phyloP scores from a whole-genome alignment of 2,888 invertebrate genomes.

The Brachypterus glaber region DNA sequence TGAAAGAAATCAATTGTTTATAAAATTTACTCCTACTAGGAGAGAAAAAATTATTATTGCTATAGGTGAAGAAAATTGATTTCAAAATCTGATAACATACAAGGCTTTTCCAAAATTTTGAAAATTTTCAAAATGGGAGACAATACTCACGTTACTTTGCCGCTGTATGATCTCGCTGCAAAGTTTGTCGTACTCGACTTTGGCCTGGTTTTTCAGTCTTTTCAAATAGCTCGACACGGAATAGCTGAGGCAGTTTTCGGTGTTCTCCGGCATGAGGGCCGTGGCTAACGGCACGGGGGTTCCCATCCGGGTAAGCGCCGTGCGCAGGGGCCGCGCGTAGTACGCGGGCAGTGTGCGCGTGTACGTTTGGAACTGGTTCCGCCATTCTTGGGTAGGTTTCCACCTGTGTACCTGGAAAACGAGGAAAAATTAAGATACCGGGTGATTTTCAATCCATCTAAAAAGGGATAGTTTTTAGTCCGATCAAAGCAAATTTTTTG shows the following conservation, averaged over 20 bases:
- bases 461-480: too few relatives aligned
- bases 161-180: conserved; percentile 70
- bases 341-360: conserved; percentile 95
- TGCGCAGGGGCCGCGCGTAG: conserved; percentile 78
- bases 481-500: too few relatives aligned
- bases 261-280: conserved; percentile 81
- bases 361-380: conserved; percentile 87
- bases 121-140: too few relatives aligned
- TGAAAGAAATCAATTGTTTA: too few relatives aligned
- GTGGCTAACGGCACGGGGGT: conserved; percentile 73
- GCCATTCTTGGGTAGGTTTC: conserved; percentile 89
- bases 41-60: too few relatives aligned
- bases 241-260: conserved; percentile 87
- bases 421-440: conserved; percentile 33
- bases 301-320: conserved; percentile 86
- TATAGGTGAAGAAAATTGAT: too few relatives aligned
- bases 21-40: too few relatives aligned
- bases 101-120: too few relatives aligned
- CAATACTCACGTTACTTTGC: conserved; percentile 38
- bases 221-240: conserved; percentile 91
- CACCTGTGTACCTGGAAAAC: conserved; percentile 82
- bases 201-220: conserved; percentile 89
- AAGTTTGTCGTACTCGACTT: conserved; percentile 79
- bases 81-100: too few relatives aligned
- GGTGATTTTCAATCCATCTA: too few relatives aligned